Base-by-base conservation (phyloP, 2,797 vertebrate genomes). In the Sparus aurata region DNA sequence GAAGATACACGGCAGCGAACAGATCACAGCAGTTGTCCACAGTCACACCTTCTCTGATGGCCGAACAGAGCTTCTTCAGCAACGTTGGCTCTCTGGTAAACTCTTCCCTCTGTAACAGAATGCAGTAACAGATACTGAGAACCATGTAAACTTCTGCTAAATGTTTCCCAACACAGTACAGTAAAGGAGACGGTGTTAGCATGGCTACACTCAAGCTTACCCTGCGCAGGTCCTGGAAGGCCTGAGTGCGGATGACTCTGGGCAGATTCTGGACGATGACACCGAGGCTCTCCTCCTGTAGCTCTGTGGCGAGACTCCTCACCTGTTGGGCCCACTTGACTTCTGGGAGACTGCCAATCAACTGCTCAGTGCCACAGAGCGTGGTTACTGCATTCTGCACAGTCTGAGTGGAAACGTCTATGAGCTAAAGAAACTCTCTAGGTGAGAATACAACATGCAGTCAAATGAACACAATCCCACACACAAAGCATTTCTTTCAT, bases 311-410 rank as follows among this genome's bases (percentile, higher is more conserved):
- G 85, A 98, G 92, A 15, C 79, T 87, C 83, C 92, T 76, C 71
- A 96, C 96, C 82, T 95, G 87, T 89, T 98, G 96, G 23, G 97
- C 96, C 98, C 98, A 98, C 86, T 97, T 98, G 70, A 99, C 97
- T 84, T 96, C 97, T 25, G 98, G 98, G 81, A 99, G 95, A 73
- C 96, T 96, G 76, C 90, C 92, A 76, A 98, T 94, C 71, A 99
- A 92, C 80, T 95, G 96, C 91, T 98, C 97, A 25, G 95, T 96
- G 90, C 96, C 95, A 93, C 97, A 98, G 84, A 99, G 91, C 85
- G 95, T 89, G 50, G 93, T 94, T 46, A 97, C 96, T 17, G 95
- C 95, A 34, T 96, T 98, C 93, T 95, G 95, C 73, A 96, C 93
- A 78, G 91, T 97, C 97, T 99, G 94, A 61, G 83, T n/a, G 66